Conservation (phyloP, 92 coral and sea anemone genomes). For the Phymanthus crucifer region DNA sequence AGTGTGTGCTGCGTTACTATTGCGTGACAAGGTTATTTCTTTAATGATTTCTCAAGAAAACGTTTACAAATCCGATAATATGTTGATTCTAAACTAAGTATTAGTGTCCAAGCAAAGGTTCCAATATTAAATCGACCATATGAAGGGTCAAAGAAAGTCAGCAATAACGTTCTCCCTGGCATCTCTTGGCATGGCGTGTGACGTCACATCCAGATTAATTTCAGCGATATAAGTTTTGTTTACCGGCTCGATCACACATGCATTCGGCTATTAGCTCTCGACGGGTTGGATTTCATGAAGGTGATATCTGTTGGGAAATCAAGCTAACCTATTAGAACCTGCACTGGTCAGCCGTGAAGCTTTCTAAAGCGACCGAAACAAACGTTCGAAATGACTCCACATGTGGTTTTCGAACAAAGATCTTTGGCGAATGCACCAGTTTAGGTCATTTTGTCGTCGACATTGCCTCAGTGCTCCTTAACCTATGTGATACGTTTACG, state of each 20-base stretch:
- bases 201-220: conserved; percentile 53
- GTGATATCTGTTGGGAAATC: not conserved
- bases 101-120: not conserved
- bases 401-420: conserved; percentile 12
- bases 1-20: conserved; percentile 24
- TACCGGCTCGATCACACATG: conserved; percentile 51
- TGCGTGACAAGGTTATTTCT: not conserved
- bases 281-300: conserved; percentile 48
- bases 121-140: not conserved
- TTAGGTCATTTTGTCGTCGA: conserved; percentile 24
- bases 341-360: not conserved
- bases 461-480: conserved; percentile 24
- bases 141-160: not conserved
- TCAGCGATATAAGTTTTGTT: conserved; percentile 33
- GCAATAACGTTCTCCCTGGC: not conserved
- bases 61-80: not conserved
- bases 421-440: not conserved
- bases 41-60: not conserved
- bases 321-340: not conserved
- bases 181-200: conserved; percentile 7
- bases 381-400: not conserved
- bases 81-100: not conserved
- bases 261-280: conserved; percentile 39
- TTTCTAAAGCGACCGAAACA: not conserved
- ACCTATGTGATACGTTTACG: conserved; percentile 17